Base-by-base conservation (phyloP, 2,113 vertebrate species). In the Oreochromis niloticus region DNA sequence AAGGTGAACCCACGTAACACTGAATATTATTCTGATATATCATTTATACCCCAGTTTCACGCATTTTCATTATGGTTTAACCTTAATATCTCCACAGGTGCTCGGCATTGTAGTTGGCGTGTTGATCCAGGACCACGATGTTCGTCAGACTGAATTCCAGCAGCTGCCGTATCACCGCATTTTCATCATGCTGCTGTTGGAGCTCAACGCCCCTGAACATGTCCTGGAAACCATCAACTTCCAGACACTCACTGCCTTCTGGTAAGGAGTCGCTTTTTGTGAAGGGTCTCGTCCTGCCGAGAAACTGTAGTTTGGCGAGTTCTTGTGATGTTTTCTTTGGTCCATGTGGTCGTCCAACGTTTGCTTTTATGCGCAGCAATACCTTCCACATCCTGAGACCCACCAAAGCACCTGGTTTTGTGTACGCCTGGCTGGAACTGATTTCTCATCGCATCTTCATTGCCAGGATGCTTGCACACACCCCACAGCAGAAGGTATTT, bases 361-460 rank as follows among this genome's bases (percentile, higher is more conserved):
- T 36, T 50, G 1, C 24, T 34, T 55, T 82, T 12, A 94, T 96
- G 19, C 83, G 91, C 95, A 99, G 98, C 96, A 99, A 99, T 95
- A 99, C 99, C 93, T 99, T 99, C 95, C 99, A 99, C 96, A 99
- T 99, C 94, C 96, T 99, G 96, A 97, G 99, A 96, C 99, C 99
- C 92, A 99, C 98, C 90, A 99, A 99, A 97, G 99, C 99, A 87
- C 98, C 99, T 63, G 99, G 99, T 88, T 99, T 99, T 94, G 98
- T 99, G 84, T 99, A 99, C 90, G 99, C 99, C 90, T 99, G 99
- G 99, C 96, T 99, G 94, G 99, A 99, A 95, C 96, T 99, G 90
- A 99, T 99, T 95, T 99, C 99, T 63, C 99, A 99, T 94, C 97
- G 99, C 92, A 99, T 99, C 96, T 99, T 99, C 96, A 99, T 99